Percentiles rank a stretch among this genome's conserved stretches.
Conservation (phyloP, 2,888 invertebrate genomes). For the Elgonia sp. region DNA sequence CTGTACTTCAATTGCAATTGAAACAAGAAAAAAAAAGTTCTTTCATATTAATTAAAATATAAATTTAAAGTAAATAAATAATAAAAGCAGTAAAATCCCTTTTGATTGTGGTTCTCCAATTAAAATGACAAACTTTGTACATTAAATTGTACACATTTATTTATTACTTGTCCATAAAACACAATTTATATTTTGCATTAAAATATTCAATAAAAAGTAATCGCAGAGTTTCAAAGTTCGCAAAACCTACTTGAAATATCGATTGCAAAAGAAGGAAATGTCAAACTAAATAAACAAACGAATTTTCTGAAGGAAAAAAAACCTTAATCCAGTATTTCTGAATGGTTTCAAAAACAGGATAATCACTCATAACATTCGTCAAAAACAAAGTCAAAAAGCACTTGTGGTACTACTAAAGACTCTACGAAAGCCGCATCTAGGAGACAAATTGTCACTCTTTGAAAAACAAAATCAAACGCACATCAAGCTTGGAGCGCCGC, state of each 20-base stretch:
- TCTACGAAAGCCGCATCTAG: conserved; percentile 57
- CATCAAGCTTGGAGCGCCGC: conserved; percentile 54
- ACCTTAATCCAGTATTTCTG: too few species aligned
- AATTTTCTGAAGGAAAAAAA: conserved; percentile 1
- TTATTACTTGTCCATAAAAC: too few species aligned
- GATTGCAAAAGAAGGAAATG: background rate
- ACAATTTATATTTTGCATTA: background rate
- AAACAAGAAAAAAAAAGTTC: too few species aligned
- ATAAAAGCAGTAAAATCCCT: too few species aligned
- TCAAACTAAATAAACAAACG: conserved; percentile 12
- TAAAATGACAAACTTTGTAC: too few species aligned
- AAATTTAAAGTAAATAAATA: too few species aligned
- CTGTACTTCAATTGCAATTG: too few species aligned
- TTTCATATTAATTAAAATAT: too few species aligned
- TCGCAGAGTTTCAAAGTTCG: background rate
- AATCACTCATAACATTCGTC: conserved; percentile 49
- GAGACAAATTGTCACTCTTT: conserved; percentile 19
- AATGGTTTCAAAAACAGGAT: background rate
- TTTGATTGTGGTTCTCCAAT: too few species aligned
- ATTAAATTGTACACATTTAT: too few species aligned
- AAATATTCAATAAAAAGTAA: conserved; percentile 20
- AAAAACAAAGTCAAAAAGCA: conserved; percentile 56
- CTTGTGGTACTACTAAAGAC: conserved; percentile 39
- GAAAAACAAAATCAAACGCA: conserved; percentile 58
- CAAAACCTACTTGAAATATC: conserved; percentile 11